phyloP scores from a whole-genome alignment of 2,797 vertebrate species.

The Eremophila alpestris region DNA sequence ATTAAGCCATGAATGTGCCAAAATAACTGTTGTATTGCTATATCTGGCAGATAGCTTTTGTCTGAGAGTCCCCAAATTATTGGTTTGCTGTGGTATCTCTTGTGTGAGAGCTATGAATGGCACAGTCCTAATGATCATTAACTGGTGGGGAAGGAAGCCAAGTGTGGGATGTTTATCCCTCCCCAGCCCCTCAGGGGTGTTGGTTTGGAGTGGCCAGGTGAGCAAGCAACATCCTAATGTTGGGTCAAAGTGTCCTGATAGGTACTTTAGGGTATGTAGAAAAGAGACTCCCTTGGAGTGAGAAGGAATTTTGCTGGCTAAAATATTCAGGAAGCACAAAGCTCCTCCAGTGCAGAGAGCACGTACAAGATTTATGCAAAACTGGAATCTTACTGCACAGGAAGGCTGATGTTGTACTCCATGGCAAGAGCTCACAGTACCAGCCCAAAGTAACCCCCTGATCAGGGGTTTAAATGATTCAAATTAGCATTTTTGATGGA shows the following conservation, averaged over 20 bases:
- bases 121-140: slow-evolving; percentile 18
- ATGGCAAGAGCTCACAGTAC: slow-evolving; percentile 9
- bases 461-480: slow-evolving; percentile 59
- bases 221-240: background rate
- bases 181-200: background rate
- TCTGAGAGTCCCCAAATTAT: slow-evolving; percentile 50
- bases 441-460: slow-evolving; percentile 44
- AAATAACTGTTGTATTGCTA: slow-evolving; percentile 3
- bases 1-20: slow-evolving; percentile 41
- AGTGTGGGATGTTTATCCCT: background rate
- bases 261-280: background rate
- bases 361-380: background rate
- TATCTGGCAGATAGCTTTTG: slow-evolving; percentile 50
- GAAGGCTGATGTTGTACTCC: background rate
- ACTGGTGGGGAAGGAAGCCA: background rate
- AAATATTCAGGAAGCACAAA: slow-evolving; percentile 31
- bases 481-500: slow-evolving; percentile 44
- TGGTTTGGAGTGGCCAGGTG: slow-evolving; percentile 38
- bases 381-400: slow-evolving; percentile 18
- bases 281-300: background rate
- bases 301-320: background rate
- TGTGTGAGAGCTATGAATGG: slow-evolving; percentile 5
- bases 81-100: slow-evolving; percentile 33
- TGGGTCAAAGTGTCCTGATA: background rate
- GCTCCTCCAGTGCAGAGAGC: background rate